Base-by-base conservation (phyloP, 2,113 vertebrate genomes). In the Cromileptes altivelis region DNA sequence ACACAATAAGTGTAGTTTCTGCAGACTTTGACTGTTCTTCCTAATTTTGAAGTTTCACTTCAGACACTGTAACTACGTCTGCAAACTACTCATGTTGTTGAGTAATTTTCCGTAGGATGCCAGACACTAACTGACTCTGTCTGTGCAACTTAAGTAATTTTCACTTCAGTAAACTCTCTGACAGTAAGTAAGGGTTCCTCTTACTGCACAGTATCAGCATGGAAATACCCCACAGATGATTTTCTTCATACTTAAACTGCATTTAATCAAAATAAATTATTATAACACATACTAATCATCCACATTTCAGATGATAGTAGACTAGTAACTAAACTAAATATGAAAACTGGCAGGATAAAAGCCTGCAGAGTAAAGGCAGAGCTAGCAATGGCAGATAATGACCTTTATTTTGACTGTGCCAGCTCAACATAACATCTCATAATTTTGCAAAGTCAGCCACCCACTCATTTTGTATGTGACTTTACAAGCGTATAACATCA, bases 111-210 rank as follows among this genome's bases (percentile, higher is more conserved):
- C 40, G 0, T 58, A 11, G 27, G 11, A 17, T 47, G 19, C 56
- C 64, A 78, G 70, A 81, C 57, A 60, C 45, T 40, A 23, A 78
- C 68, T 56, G 50, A 74, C 25, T 23, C 52, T 40, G 21, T 47
- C 11, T 76, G 27, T 61, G 23, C 52, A 73, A 58, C 55, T 72
- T 72, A 73, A 87, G 68, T 75, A 61, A 75, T 70, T 85, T 87
- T 75, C 73, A 83, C 61, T 72, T 86, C 79, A 71, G 42, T 55
- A 52, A 77, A 82, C 55, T 37, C 19, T 60, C 47, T 19, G 47
- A 67, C 18, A 27, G 70, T 73, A 65, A 73, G 70, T 40, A 42
- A 27, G 9, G 58, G 61, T 80, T 81, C 50, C 47, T 77, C 27
- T 78, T 65, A 70, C 45, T 67, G 45, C 70, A 47, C 47, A 50